Conservation (phyloP, 2,113 vertebrate species). For the Leiothrix lutea region DNA sequence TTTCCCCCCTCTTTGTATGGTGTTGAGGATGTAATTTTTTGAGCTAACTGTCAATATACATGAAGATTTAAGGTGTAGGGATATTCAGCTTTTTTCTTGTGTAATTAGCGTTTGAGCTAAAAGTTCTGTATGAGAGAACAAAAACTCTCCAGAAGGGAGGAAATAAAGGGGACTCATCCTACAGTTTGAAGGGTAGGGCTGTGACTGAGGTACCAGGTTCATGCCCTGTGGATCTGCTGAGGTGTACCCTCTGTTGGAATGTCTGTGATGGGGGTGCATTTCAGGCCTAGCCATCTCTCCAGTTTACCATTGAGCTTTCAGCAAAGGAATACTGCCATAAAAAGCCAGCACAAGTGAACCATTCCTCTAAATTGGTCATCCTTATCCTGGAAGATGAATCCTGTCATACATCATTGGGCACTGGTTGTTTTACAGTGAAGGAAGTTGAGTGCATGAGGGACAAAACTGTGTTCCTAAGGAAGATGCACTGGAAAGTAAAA, state of each 20-base stretch:
- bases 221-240: background rate
- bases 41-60: rapidly evolving
- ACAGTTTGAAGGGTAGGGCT: background rate
- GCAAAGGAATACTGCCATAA: background rate
- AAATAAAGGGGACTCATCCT: background rate
- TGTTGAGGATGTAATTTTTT: background rate
- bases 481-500: background rate
- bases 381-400: background rate
- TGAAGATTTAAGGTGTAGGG: background rate
- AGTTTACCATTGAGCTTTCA: background rate
- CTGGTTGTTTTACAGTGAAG: background rate
- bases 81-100: background rate
- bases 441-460: background rate
- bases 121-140: background rate
- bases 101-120: background rate
- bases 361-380: background rate
- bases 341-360: background rate
- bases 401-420: rapidly evolving
- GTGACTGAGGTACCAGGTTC: background rate
- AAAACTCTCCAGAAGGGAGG: background rate
- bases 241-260: rapidly evolving
- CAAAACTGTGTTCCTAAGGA: background rate
- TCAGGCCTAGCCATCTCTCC: background rate
- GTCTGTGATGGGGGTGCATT: rapidly evolving
- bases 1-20: rapidly evolving